Evolutionary conservation across 2,888 invertebrate genomes (phyloP), one percentile per base, ranked within the genome.

Genomic region (Thysanoteuthis rhombus): DNA sequence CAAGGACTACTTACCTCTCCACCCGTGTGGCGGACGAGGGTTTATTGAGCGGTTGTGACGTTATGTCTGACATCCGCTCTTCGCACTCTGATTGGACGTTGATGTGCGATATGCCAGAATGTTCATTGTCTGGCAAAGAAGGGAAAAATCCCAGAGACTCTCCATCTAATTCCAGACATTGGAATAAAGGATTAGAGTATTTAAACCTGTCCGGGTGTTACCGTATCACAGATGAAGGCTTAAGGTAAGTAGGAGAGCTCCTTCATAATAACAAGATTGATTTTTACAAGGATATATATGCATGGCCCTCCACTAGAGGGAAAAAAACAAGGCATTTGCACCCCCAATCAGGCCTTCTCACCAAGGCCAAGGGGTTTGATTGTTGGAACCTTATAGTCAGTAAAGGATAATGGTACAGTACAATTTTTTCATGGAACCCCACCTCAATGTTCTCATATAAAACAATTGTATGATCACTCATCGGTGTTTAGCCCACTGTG

Each of bases 121-220:
- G 6, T 10, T 36, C 10, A 1, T 12, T 36, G 4, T 91, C 45
- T 28, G 91, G 42, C 32, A 91, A 91, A 19, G n/a, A 40, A n/a
- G 91, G 6, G 42, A 45, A 91, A 91, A 91, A 42, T 42, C n/a
- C 25, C 2, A 92, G 45, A 28, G 45, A 45, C 10, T n/a, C 28
- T n/a, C 92, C 16, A 45, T 45, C n/a, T 8, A n/a, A 40, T 92
- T 92, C 10, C 45, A 16, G 45, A 6, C n/a, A 42, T 19, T 32
- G 45, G 36, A 92, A 40, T 36, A 92, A 40, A 42, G 42, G 92
- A 42, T 95, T 97, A 58, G 93, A 94, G 75, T 94, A 96, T 94
- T 95, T 97, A 89, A 96, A 97, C 94, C 94, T 97, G 92, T 97
- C 97, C 22, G 97, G 97, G 38, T 97, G 97, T 95, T 93, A 95